These are phyloP conservation scores for Penaeus monodon DNA, from an alignment of 2,888 invertebrate genomes.

Conservation along the genomic window DNA sequence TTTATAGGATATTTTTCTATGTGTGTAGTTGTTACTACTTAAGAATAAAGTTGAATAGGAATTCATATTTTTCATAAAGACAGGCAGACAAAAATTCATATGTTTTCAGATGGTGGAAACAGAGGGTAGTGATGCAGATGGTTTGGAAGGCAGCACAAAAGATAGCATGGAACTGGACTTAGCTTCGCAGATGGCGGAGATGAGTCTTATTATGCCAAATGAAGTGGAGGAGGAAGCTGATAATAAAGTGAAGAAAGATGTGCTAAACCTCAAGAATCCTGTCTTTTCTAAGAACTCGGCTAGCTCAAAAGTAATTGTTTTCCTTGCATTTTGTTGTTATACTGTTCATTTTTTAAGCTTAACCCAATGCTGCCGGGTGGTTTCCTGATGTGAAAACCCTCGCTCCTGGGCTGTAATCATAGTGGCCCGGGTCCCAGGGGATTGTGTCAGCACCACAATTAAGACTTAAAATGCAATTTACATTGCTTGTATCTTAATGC, in stretches of 20 bases:
- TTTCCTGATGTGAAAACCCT: no score
- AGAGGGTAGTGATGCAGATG: slow-evolving; percentile 70
- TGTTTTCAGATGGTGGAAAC: slow-evolving; percentile 73
- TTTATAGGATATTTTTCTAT: no score
- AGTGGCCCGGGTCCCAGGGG: no score
- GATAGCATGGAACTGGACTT: slow-evolving; percentile 73
- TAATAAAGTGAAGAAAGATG: slow-evolving; percentile 71
- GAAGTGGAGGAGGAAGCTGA: slow-evolving; percentile 70
- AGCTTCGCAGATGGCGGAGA: slow-evolving; percentile 77
- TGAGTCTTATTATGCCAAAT: slow-evolving; percentile 67
- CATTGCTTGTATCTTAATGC: no score
- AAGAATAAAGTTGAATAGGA: no score
- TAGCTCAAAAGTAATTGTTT: slow-evolving; percentile 67
- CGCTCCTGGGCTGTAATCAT: no score
- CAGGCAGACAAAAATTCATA: background rate
- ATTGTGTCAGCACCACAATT: no score
- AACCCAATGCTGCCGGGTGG: no score
- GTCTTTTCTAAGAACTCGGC: slow-evolving; percentile 82
- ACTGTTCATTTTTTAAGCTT: background rate
- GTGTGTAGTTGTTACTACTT: no score
- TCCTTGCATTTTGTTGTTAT: background rate
- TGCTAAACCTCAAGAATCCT: slow-evolving; percentile 79
- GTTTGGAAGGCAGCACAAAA: slow-evolving; percentile 67
- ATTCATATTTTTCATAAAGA: background rate
- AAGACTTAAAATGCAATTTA: no score